These are phyloP conservation scores for Ptychoptera albimana DNA, from an alignment of 2,888 invertebrate genomes.

Conservation along the genomic window DNA sequence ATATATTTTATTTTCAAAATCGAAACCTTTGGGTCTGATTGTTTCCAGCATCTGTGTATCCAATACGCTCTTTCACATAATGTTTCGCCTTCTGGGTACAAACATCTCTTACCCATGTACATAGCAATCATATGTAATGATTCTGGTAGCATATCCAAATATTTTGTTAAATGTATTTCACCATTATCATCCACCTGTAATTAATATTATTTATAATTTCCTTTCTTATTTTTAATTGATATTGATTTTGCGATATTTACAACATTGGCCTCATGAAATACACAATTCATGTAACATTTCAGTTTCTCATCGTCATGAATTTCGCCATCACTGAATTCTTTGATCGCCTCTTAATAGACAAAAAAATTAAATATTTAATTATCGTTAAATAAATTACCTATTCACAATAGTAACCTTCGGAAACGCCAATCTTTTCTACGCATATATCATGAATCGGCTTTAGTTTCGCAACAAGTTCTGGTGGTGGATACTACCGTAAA, in stretches of 20 bases:
- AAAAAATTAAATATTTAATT: not conserved
- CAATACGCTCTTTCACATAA: slow-evolving; percentile 21
- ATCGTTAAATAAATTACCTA: not conserved
- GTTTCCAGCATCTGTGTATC: slow-evolving; percentile 20
- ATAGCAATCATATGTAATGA: slow-evolving; percentile 15
- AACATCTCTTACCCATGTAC: slow-evolving; percentile 17
- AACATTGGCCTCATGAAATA: slow-evolving; percentile 18
- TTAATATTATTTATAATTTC: not conserved
- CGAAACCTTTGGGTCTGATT: slow-evolving; percentile 18
- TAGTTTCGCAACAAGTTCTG: slow-evolving; percentile 13
- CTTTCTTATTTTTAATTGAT: no score
- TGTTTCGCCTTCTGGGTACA: slow-evolving; percentile 17
- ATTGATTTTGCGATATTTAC: slow-evolving; percentile 7
- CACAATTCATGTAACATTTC: slow-evolving; percentile 22
- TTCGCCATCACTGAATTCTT: slow-evolving; percentile 20
- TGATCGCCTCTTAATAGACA: slow-evolving; percentile 15
- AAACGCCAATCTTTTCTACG: slow-evolving; percentile 16
- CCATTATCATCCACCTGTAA: slow-evolving; percentile 16
- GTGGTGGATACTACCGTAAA: slow-evolving; percentile 17
- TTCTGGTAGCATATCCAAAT: slow-evolving; percentile 15
- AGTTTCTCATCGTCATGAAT: slow-evolving; percentile 18
- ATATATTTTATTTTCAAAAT: not conserved
- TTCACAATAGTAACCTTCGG: slow-evolving; percentile 11
- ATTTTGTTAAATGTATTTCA: slow-evolving; percentile 19
- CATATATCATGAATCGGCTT: slow-evolving; percentile 16